Percentiles rank a stretch among this genome's conserved stretches.
Conservation (phyloP, 2,113 vertebrate genomes). For the Dicerorhinus sumatrensis region DNA sequence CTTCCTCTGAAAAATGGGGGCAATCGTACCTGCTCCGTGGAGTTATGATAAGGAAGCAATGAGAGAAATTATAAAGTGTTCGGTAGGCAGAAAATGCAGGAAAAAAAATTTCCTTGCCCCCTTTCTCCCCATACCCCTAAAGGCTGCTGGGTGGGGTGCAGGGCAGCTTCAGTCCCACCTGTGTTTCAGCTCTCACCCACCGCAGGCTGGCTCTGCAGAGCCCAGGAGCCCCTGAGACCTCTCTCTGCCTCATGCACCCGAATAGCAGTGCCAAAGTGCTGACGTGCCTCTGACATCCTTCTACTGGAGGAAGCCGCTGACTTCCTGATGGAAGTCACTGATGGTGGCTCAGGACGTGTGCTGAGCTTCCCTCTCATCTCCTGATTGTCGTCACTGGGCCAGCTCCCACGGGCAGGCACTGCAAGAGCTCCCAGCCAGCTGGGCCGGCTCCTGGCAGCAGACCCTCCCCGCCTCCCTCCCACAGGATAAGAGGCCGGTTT, state of each 20-base stretch:
- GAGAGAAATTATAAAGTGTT: neutral
- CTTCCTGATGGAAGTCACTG: no score
- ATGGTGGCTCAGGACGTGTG: neutral
- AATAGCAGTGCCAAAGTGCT: neutral
- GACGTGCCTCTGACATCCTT: conserved; percentile 54
- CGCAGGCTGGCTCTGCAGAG: neutral
- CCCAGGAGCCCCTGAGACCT: neutral
- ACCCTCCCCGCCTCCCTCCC: neutral
- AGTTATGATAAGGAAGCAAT: neutral
- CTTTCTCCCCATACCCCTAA: no score
- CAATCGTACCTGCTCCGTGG: neutral
- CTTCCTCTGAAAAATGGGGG: neutral
- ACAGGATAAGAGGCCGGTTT: neutral
- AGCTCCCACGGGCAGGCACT: neutral
- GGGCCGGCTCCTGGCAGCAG: conserved; percentile 4
- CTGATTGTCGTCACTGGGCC: neutral
- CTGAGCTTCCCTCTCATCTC: neutral
- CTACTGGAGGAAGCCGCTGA: neutral
- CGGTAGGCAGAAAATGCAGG: neutral
- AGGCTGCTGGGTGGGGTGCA: neutral
- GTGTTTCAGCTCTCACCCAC: neutral
- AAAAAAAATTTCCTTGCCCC: neutral
- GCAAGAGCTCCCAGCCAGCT: neutral
- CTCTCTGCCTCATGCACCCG: neutral
- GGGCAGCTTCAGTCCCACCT: neutral